A percentile compares a stretch with the other conserved stretches of the same genome.
Evolutionary conservation across 1,140 invertebrate species (phyloP).

Genomic region (Drosophila insularis): DNA sequence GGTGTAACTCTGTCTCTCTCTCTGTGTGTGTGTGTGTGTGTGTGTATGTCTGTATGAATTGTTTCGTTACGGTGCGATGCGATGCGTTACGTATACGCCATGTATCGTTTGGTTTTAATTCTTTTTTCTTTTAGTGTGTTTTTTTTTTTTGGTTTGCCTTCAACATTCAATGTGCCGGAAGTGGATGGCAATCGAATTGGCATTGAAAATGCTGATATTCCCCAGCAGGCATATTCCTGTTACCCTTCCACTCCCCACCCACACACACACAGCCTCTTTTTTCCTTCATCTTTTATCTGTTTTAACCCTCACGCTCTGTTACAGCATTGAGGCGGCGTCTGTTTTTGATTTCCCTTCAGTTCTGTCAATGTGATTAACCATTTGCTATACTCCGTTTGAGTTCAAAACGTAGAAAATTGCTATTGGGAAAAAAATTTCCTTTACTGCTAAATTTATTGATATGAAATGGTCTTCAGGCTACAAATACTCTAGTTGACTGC

Average conservation of each 20-base stretch:
- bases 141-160: constrained; percentile 51
- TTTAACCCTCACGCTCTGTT: neutral
- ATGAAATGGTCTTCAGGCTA: neutral
- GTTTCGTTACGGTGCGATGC: constrained; percentile 52
- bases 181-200: constrained; percentile 66
- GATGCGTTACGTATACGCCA: constrained; percentile 65
- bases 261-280: constrained; percentile 12
- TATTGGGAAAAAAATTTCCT: neutral
- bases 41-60: constrained; percentile 48
- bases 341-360: neutral
- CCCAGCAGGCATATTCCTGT: neutral
- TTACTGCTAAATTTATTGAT: neutral
- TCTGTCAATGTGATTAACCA: constrained; percentile 1
- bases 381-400: constrained; percentile 22
- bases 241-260: neutral
- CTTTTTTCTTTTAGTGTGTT: constrained; percentile 1
- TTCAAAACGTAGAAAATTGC: constrained; percentile 2
- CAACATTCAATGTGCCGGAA: constrained; percentile 59
- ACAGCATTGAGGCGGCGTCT: constrained; percentile 4
- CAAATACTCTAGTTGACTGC: neutral
- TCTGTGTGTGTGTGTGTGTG: neutral
- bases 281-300: neutral
- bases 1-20: constrained; percentile 3
- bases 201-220: constrained; percentile 57
- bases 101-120: constrained; percentile 49